These are phyloP conservation scores for Hesperia comma DNA, from an alignment of 2,888 invertebrate genomes.

Conservation along the genomic window DNA sequence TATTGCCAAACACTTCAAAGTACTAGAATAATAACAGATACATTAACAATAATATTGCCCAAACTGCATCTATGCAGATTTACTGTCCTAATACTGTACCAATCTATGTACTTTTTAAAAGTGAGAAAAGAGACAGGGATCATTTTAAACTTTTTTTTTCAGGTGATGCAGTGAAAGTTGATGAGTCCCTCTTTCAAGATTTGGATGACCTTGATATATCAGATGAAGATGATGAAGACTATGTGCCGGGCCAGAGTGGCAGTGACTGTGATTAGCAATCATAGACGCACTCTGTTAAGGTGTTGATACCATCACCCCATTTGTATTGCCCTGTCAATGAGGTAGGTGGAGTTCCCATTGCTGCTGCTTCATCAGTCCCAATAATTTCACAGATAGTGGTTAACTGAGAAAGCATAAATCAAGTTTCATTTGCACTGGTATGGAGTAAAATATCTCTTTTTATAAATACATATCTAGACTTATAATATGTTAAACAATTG, in stretches of 20 bases:
- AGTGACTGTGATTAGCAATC: constrained; percentile 72
- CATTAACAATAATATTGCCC: no score
- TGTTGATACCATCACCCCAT: background rate
- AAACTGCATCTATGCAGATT: no score
- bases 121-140: no score
- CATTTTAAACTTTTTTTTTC: background rate
- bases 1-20: no score
- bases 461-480: no score
- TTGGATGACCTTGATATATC: constrained; percentile 92
- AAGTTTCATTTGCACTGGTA: no score
- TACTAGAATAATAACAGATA: no score
- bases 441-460: no score
- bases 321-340: background rate
- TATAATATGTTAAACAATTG: no score
- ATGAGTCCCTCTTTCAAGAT: constrained; percentile 96
- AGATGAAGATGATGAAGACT: constrained; percentile 86
- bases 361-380: background rate
- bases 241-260: constrained; percentile 82
- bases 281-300: constrained; percentile 21
- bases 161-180: constrained; percentile 94
- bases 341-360: background rate
- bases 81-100: no score
- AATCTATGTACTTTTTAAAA: no score
- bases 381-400: background rate
- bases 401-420: no score